A percentile compares a stretch with the other conserved stretches of the same genome.
phyloP scores from a whole-genome alignment of 1,140 invertebrate genomes.

The Sinonovacula constricta region DNA sequence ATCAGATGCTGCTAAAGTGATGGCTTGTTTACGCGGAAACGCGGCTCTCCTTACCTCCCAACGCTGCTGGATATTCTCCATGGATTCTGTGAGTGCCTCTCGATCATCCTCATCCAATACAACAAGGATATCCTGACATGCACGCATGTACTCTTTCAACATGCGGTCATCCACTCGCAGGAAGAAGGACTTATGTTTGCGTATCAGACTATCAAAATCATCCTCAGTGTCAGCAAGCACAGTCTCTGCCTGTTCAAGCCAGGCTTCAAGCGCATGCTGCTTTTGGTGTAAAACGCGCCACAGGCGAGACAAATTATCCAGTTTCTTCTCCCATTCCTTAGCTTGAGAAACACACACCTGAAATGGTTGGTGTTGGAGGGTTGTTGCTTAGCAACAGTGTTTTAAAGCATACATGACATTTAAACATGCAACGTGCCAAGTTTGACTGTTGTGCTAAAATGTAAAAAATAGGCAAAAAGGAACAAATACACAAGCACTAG shows the following conservation, averaged over 20 bases:
- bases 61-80: conserved; percentile 60
- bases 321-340: conserved; percentile 86
- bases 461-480: no score
- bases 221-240: conserved; percentile 89
- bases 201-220: conserved; percentile 88
- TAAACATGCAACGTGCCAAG: no score
- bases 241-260: conserved; percentile 90
- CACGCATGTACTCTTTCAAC: conserved; percentile 88
- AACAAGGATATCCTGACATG: conserved; percentile 88
- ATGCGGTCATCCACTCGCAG: conserved; percentile 87
- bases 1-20: no score
- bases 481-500: no score
- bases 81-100: conserved; percentile 79
- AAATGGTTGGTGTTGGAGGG: conserved; percentile 13
- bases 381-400: not conserved
- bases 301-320: conserved; percentile 88
- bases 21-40: no score
- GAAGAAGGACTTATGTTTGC: conserved; percentile 87
- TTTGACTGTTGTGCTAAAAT: no score
- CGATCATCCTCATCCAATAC: conserved; percentile 85
- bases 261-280: conserved; percentile 88
- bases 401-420: no score
- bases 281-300: conserved; percentile 92
- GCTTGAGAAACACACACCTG: conserved; percentile 64
- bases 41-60: conserved; percentile 64